These are phyloP conservation scores for Drosophila greeni DNA, from an alignment of 2,888 invertebrate species.

Conservation along the genomic window DNA sequence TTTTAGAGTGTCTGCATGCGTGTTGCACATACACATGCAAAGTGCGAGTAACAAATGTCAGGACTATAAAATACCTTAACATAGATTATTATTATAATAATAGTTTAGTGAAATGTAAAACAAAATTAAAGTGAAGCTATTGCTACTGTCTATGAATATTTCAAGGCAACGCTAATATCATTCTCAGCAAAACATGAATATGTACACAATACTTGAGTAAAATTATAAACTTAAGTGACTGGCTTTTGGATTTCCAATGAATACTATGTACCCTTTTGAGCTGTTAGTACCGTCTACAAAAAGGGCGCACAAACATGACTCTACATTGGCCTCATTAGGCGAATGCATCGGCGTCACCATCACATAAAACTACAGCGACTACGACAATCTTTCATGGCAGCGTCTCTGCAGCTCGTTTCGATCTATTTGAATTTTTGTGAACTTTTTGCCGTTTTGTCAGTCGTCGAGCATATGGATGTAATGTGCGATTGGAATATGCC, in stretches of 20 bases:
- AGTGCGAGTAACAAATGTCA: not conserved
- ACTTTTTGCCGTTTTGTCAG: slow-evolving; percentile 20
- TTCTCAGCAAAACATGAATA: too few species aligned
- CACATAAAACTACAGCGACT: slow-evolving; percentile 36
- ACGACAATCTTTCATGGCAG: slow-evolving; percentile 22
- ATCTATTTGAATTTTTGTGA: slow-evolving; percentile 1
- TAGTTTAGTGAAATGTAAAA: not conserved
- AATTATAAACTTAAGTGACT: not conserved
- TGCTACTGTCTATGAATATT: not conserved
- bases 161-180: not conserved
- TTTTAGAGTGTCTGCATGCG: slow-evolving; percentile 56
- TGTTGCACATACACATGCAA: slow-evolving; percentile 12
- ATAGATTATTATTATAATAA: not conserved
- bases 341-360: slow-evolving; percentile 43
- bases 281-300: not conserved
- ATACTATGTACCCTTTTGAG: not conserved
- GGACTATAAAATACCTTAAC: slow-evolving; percentile 10
- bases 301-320: slow-evolving; percentile 33
- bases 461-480: slow-evolving; percentile 42
- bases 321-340: slow-evolving; percentile 63
- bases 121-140: not conserved
- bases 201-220: not conserved
- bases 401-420: slow-evolving; percentile 5
- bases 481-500: slow-evolving; percentile 58
- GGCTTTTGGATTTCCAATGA: too few species aligned